A percentile compares a stretch with the other conserved stretches of the same genome.
phyloP scores from a whole-genome alignment of 37 sponge, comb jelly and placozoan genomes.

The Mnemiopsis leidyi region DNA sequence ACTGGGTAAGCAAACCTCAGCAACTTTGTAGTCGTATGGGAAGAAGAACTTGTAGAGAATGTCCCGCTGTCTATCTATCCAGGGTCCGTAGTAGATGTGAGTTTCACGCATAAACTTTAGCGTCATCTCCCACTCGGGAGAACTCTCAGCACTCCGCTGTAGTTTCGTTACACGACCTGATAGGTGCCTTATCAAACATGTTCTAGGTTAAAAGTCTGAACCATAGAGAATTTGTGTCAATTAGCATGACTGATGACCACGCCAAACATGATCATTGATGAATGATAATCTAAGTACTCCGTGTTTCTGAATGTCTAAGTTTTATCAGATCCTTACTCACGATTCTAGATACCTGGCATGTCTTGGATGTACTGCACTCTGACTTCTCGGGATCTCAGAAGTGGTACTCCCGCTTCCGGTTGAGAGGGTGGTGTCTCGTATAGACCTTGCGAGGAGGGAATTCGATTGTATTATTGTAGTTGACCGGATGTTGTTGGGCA shows the following conservation, averaged over 20 bases:
- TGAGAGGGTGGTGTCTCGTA: slow-evolving; percentile 62
- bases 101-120: slow-evolving; percentile 55
- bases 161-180: slow-evolving; percentile 34
- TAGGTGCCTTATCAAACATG: neutral
- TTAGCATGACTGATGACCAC: too few relatives aligned
- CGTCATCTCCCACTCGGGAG: slow-evolving; percentile 66
- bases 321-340: too few relatives aligned
- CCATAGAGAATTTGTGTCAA: too few relatives aligned
- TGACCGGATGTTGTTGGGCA: too few relatives aligned
- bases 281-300: too few relatives aligned
- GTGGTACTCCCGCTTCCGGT: slow-evolving; percentile 36
- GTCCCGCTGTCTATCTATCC: slow-evolving; percentile 64
- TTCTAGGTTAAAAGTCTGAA: too few relatives aligned
- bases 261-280: too few relatives aligned
- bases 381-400: slow-evolving; percentile 34
- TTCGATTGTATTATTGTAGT: too few relatives aligned
- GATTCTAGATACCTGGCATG: slow-evolving; percentile 54
- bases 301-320: too few relatives aligned
- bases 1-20: slow-evolving; percentile 37
- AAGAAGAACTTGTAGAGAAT: slow-evolving; percentile 65
- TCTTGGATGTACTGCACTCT: slow-evolving; percentile 44
- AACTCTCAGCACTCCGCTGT: slow-evolving; percentile 49
- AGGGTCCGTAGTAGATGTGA: slow-evolving; percentile 59
- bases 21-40: slow-evolving; percentile 59
- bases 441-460: neutral